Evolutionary conservation across 2,797 vertebrate genomes (phyloP).

Genomic region (Spheniscus humboldti): DNA sequence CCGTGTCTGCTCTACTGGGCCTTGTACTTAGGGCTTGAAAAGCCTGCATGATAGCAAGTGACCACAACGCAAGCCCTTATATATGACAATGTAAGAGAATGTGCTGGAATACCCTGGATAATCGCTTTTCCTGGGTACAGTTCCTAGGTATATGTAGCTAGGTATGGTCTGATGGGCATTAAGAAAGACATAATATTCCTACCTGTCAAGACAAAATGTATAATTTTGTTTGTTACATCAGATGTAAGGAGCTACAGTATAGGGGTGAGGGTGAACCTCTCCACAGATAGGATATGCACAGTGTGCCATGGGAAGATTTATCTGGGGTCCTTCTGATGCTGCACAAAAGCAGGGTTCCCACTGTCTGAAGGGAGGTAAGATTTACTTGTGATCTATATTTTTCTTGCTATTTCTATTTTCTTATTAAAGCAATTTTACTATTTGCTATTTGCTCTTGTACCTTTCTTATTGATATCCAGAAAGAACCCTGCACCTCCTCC

Average conservation of each 20-base stretch:
- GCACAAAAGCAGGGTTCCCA: not conserved
- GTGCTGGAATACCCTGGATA: not conserved
- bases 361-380: not conserved
- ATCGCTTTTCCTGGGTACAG: not conserved
- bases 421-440: not conserved
- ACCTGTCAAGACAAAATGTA: not conserved
- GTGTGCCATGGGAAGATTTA: not conserved
- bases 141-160: not conserved
- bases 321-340: not conserved
- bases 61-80: not conserved
- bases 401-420: not conserved
- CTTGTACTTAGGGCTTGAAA: not conserved
- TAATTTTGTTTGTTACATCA: not conserved
- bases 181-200: not conserved
- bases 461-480: not conserved
- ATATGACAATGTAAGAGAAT: not conserved
- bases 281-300: no score
- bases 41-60: not conserved
- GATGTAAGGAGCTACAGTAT: not conserved
- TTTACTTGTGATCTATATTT: not conserved
- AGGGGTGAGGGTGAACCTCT: not conserved
- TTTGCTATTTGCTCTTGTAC: not conserved
- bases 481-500: not conserved
- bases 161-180: not conserved
- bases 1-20: not conserved